Conservation (phyloP, 2,797 vertebrate species). For the Chelmon rostratus region DNA sequence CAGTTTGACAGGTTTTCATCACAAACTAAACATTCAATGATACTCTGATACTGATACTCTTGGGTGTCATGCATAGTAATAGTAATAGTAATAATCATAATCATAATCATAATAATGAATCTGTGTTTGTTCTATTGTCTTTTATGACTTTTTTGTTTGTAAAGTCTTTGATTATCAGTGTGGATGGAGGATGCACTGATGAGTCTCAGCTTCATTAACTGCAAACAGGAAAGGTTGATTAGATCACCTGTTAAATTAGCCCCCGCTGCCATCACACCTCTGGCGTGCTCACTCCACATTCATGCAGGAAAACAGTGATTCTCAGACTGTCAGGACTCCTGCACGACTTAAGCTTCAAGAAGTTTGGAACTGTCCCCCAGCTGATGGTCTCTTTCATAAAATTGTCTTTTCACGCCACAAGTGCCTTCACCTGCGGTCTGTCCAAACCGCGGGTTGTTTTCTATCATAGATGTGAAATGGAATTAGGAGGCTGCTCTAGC, state of each 20-base stretch:
- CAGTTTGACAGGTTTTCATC: conserved; percentile 1
- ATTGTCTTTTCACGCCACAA: neutral
- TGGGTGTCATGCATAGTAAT: conserved; percentile 1
- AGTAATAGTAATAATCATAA: neutral
- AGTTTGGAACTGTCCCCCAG: neutral
- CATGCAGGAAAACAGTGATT: neutral
- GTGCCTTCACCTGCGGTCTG: conserved; percentile 17
- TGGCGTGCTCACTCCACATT: neutral
- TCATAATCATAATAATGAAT: neutral
- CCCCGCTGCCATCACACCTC: neutral
- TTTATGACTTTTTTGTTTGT: neutral
- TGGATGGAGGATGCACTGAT: neutral
- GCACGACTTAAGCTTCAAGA: conserved; percentile 18
- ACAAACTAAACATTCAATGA: conserved; percentile 16
- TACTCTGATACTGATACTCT: conserved; percentile 5
- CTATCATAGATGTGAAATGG: conserved; percentile 39
- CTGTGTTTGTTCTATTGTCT: neutral
- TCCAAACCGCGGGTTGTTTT: conserved; percentile 3
- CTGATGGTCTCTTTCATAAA: conserved; percentile 30
- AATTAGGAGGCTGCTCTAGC: conserved; percentile 50
- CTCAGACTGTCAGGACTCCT: neutral
- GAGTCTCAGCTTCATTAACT: conserved; percentile 25
- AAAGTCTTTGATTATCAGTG: conserved; percentile 3
- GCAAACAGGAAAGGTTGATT: conserved; percentile 20
- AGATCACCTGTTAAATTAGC: conserved; percentile 29